Conservation (phyloP, 2,113 vertebrate species). For the Deroptyus accipitrinus region DNA sequence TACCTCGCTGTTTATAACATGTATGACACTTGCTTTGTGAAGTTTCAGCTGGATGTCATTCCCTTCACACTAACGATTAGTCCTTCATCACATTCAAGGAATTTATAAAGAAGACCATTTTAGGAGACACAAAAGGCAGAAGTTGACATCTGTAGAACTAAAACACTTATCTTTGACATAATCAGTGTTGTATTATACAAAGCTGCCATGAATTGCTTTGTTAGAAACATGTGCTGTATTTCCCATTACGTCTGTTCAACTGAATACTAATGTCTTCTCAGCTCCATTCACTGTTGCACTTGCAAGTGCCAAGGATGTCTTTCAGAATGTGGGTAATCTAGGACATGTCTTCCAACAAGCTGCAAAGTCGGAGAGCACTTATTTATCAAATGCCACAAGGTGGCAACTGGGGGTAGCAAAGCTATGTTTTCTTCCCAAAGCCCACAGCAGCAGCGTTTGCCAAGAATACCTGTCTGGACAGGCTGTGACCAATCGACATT, state of each 20-base stretch:
- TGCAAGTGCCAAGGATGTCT: neutral
- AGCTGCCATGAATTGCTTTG: neutral
- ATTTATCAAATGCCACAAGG: neutral
- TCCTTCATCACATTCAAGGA: neutral
- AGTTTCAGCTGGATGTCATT: neutral
- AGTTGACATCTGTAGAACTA: neutral
- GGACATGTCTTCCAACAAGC: neutral
- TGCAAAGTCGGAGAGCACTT: neutral
- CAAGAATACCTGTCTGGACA: neutral
- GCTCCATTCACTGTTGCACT: neutral
- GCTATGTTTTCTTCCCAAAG: neutral
- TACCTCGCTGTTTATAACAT: neutral
- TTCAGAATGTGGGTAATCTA: neutral
- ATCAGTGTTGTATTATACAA: neutral
- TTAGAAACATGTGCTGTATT: neutral
- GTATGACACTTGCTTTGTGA: neutral
- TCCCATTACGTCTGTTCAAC: neutral
- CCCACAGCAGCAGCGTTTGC: accelerated
- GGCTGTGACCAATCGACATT: neutral
- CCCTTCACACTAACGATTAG: neutral
- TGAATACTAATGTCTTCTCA: accelerated
- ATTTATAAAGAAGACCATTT: neutral
- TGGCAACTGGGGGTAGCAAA: neutral
- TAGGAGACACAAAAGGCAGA: neutral
- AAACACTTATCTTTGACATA: neutral